phyloP scores from a whole-genome alignment of 2,797 vertebrate genomes.

The Xyrichtys novacula region DNA sequence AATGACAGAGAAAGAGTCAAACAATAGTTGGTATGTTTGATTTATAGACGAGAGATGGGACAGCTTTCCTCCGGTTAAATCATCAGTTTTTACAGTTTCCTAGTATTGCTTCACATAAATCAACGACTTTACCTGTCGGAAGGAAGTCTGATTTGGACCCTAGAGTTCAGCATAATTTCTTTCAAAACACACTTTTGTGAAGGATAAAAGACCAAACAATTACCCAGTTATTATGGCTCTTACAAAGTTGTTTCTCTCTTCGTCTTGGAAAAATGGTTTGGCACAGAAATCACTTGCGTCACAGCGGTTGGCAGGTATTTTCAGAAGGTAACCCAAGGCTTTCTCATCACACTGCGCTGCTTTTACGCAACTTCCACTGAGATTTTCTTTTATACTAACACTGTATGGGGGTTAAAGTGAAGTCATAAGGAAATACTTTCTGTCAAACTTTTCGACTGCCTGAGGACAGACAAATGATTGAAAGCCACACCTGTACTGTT shows the following conservation, averaged over 20 bases:
- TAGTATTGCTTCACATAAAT: constrained; percentile 4
- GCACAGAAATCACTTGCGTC: constrained; percentile 48
- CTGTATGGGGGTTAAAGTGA: constrained; percentile 6
- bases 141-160: background rate
- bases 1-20: constrained; percentile 6
- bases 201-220: background rate
- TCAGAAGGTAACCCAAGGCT: constrained; percentile 52
- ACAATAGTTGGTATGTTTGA: background rate
- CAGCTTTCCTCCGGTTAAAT: too few species aligned
- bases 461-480: background rate
- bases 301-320: constrained; percentile 54
- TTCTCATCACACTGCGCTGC: constrained; percentile 18
- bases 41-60: background rate
- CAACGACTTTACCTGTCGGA: constrained; percentile 1
- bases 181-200: constrained; percentile 6
- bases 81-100: background rate
- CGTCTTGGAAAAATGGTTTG: constrained; percentile 22
- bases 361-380: constrained; percentile 3
- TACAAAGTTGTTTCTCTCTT: constrained; percentile 10
- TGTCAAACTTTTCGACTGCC: background rate
- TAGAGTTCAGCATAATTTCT: background rate
- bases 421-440: constrained; percentile 1
- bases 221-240: constrained; percentile 1
- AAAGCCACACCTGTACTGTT: background rate
- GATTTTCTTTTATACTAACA: constrained; percentile 17